Conservation (phyloP, 2,888 invertebrate species). For the Drosophila limbata region DNA sequence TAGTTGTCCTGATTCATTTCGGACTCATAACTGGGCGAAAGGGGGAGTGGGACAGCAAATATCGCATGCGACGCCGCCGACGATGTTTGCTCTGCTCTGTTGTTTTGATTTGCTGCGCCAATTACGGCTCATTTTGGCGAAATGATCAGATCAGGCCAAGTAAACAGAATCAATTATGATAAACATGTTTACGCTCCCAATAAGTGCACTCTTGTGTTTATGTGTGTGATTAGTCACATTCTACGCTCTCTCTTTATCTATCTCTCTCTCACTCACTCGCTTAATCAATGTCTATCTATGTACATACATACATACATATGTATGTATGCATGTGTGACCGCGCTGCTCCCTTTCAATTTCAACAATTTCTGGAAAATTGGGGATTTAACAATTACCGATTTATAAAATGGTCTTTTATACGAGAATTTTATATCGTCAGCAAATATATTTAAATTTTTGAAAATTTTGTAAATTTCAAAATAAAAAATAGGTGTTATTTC, state of each 20-base stretch:
- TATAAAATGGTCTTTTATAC: too few species aligned
- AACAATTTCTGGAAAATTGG: neutral
- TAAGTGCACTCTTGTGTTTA: neutral
- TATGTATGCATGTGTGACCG: too few species aligned
- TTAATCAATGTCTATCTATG: constrained; percentile 8
- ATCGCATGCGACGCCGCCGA: constrained; percentile 19
- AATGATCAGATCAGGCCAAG: constrained; percentile 40
- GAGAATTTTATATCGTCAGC: too few species aligned
- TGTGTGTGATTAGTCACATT: constrained; percentile 11
- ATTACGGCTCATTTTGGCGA: constrained; percentile 51
- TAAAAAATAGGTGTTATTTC: too few species aligned
- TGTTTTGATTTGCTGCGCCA: constrained; percentile 44
- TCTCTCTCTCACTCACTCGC: neutral
- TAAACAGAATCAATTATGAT: constrained; percentile 57
- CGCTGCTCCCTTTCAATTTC: constrained; percentile 4
- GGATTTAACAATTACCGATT: neutral
- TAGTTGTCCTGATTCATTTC: constrained; percentile 44
- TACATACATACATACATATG: too few species aligned
- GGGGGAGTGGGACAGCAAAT: neutral
- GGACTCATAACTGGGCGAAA: neutral
- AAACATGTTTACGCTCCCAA: constrained; percentile 63
- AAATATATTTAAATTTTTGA: too few species aligned
- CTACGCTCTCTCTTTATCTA: neutral
- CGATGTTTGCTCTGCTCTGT: neutral
- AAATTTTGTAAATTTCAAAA: too few species aligned